A percentile compares a stretch with the other conserved stretches of the same genome.
Conservation (phyloP, 2,113 vertebrate genomes). For the Mesocricetus auratus region DNA sequence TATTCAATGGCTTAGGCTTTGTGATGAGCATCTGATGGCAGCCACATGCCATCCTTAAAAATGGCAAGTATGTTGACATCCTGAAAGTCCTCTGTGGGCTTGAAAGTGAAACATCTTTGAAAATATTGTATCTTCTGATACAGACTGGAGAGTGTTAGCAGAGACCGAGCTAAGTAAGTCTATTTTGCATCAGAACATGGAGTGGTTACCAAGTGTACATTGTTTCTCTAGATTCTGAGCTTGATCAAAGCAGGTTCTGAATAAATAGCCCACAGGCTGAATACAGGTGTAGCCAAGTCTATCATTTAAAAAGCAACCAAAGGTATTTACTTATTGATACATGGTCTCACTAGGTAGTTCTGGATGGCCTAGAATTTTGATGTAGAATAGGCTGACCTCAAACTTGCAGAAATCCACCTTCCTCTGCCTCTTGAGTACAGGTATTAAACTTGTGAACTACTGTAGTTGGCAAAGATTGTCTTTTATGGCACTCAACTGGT, state of each 20-base stretch:
- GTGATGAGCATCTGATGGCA: constrained; percentile 76
- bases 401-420: neutral
- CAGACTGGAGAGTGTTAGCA: constrained; percentile 26
- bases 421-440: neutral
- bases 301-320: neutral
- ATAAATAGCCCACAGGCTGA: neutral
- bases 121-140: constrained; percentile 64
- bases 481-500: neutral
- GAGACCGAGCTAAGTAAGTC: constrained; percentile 60
- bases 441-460: neutral
- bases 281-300: neutral
- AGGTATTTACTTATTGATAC: neutral
- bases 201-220: neutral
- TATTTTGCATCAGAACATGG: constrained; percentile 71
- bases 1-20: constrained; percentile 83
- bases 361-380: neutral
- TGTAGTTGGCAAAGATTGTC: neutral
- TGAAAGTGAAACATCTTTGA: constrained; percentile 5
- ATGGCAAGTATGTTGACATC: constrained; percentile 56
- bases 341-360: neutral
- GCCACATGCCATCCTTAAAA: constrained; percentile 77
- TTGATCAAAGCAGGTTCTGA: neutral
- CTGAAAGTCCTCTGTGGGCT: constrained; percentile 44
- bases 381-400: too few relatives aligned
- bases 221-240: constrained; percentile 2